Base-by-base conservation (phyloP, 2,888 invertebrate species). In the Cancer borealis region DNA sequence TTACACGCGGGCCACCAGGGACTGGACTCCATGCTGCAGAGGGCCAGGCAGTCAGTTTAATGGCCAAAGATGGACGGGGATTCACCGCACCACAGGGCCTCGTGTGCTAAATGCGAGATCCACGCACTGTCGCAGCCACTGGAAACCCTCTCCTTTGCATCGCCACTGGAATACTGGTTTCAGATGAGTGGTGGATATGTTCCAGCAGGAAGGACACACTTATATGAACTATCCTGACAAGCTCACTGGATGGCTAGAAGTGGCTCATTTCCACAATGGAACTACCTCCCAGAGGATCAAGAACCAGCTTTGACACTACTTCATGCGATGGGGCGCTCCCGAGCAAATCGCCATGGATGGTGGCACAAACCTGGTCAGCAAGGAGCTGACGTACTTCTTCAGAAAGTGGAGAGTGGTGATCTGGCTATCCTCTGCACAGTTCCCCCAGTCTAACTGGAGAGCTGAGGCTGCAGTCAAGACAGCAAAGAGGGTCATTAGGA, bases 121-220 rank as follows among this genome's bases (percentile, higher is more conserved):
- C 92, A 92, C 12, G 79, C 92, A 21, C 92, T 84, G 45, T 92
- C 84, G 39, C 88, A 88, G 90, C 88, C 88, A 46, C 88, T 47
- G 47, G 88, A 47, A n/a, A 26, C 88, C 21, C 88, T 88, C 17
- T 21, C 17, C 17, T 21, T 88, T 39, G 39, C 88, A 12, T 47
- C 88, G 39, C 88, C 88, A 0, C 88, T 47, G 21, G 30, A 17
- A 17, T 47, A 88, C 88, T 45, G 39, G 39, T 88, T 88, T 21
- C 45, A 88, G 45, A 3, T 30, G 87, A 17, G 87, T 87, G 26
- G 87, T 87, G 87, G 87, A 87, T 30, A 87, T 88, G 10, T 88
- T 8, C 21, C 88, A 88, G 45, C 45, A 39, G 88, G n/a, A 87
- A 12, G 87, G 87, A 87, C 87, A 87, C n/a, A 3, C 21, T 10